Evolutionary conservation across 1,140 invertebrate species (phyloP), one percentile per base, ranked within the genome.

Genomic region (Cydia amplana): DNA sequence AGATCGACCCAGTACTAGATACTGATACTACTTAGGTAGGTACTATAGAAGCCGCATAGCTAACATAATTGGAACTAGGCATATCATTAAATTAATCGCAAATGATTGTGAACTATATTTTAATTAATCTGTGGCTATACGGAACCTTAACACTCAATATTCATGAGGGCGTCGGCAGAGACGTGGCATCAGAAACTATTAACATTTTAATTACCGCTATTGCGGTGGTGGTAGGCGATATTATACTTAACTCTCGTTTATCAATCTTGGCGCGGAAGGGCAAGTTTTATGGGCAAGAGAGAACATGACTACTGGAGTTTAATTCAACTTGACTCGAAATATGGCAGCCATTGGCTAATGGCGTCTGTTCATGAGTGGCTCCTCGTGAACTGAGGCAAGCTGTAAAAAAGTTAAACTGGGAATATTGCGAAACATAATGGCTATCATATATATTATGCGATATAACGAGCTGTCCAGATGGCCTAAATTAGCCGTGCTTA

Each of bases 151-250:
- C 32, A 7, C 65, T 70, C 65, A 78, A 74, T 78, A 80, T 78
- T 80, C 74, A 80, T 78, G 79, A 75, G 76, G 64, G 43, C 72
- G 46, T 73, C 25, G 63, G 51, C 64, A 70, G 32, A 36, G 32
- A 36, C 65, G 55, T 23, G 74, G 73, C 79, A 76, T 75, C 72
- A 32, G 65, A 32, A 63, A 78, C 77, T 78, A 78, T 78, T 78
- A 78, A 78, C 79, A 78, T 80, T 80, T 80, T 78, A 78, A 80
- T 80, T 76, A 80, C 79, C 73, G 55, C 72, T 74, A 73, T 77
- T 70, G 65, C 28, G 65, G 65, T 70, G 65, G 28, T 28, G 65
- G 28, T 36, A 36, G 18, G 32, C 65, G 65, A 70, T 70, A 70
- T 32, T 70, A 60, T 5, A 55, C 55, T 60, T 60, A 55, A 55